Conservation (phyloP, 2,113 vertebrate species). For the Azemiops feae region DNA sequence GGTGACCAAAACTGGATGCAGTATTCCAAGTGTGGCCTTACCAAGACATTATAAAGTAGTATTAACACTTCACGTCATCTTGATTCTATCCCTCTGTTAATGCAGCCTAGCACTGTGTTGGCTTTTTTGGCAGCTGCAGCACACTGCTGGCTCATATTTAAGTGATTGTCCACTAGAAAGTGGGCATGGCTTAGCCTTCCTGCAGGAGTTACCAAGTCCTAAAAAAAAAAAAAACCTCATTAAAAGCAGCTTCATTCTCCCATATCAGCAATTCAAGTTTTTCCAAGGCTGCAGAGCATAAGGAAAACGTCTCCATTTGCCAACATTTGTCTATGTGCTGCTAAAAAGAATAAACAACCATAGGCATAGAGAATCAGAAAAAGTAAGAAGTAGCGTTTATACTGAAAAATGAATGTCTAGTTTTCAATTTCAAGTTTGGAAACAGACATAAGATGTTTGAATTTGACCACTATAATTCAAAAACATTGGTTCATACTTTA, state of each 20-base stretch:
- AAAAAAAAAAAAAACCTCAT: neutral
- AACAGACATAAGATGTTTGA: neutral
- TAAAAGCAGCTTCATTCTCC: neutral
- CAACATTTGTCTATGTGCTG: neutral
- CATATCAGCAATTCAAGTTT: neutral
- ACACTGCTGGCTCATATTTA: too few species aligned
- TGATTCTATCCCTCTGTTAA: too few species aligned
- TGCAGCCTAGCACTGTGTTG: too few species aligned
- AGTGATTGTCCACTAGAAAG: neutral
- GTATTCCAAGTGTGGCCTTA: too few species aligned
- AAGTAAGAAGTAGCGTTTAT: neutral
- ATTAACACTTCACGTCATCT: too few species aligned
- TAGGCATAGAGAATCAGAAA: neutral
- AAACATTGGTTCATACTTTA: neutral
- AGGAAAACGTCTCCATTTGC: neutral
- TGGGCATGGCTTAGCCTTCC: neutral
- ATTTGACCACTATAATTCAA: neutral
- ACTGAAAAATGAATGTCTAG: neutral
- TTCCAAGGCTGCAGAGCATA: neutral
- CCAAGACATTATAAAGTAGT: too few species aligned
- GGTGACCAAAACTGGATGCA: too few species aligned
- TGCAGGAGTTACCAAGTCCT: neutral
- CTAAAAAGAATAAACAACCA: neutral
- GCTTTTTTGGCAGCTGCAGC: too few species aligned
- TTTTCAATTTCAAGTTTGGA: neutral